A percentile compares a stretch with the other conserved stretches of the same genome.
Evolutionary conservation across 2,113 vertebrate species (phyloP).

Genomic region (Pyrgilauda ruficollis): DNA sequence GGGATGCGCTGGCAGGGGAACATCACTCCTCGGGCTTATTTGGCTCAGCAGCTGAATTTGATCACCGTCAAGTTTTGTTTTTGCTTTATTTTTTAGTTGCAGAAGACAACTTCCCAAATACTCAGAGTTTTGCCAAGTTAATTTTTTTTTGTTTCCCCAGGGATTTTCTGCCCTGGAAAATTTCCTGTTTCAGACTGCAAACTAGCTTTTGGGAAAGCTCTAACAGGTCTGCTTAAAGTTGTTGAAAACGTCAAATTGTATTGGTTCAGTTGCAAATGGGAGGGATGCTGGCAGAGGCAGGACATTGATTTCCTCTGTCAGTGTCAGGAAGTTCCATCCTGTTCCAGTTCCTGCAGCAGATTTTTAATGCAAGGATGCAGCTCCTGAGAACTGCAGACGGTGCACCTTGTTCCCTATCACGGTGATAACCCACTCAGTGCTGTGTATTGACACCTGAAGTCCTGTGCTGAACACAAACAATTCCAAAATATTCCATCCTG

Average conservation of each 20-base stretch:
- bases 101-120: neutral
- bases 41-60: neutral
- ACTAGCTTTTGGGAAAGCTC: neutral
- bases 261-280: neutral
- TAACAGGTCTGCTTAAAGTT: neutral
- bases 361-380: neutral
- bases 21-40: accelerated
- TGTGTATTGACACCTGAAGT: neutral
- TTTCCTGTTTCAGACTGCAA: neutral
- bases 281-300: neutral
- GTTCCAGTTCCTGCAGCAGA: neutral
- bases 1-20: accelerated
- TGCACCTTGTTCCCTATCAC: accelerated
- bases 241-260: neutral
- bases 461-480: neutral
- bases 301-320: accelerated
- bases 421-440: neutral
- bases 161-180: neutral
- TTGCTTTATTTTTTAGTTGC: neutral
- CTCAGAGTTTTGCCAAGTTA: neutral
- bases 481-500: neutral
- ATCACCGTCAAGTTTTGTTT: neutral
- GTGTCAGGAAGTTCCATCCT: neutral
- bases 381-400: neutral
- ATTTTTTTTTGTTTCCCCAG: accelerated